Evolutionary conservation across 2,888 invertebrate species (phyloP), one percentile per base, ranked within the genome.

Genomic region (Dicranocentrus wangi): DNA sequence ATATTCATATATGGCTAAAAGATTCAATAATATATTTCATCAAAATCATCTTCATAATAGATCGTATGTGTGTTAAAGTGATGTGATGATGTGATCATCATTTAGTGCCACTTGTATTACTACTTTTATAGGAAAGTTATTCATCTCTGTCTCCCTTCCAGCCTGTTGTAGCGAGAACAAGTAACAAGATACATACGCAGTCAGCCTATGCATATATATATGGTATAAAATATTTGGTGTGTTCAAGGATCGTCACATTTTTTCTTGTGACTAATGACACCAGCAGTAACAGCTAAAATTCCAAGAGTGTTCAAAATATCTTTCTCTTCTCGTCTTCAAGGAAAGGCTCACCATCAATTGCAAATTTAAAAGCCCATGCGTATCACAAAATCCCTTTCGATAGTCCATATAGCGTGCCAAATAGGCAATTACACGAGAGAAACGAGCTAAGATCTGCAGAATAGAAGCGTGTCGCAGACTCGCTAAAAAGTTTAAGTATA

Each of bases 181-280:
- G n/a, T 25, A 65, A 65, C n/a, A 21, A 42, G 65, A 65, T 42
- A 61, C 19, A 17, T 61, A 60, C 21, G 19, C 10, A 17, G 19
- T 53, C 8, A 7, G 47, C 3, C n/a, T 47, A 47, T 13, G 47
- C 17, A 17, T 47, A 5, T 17, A 3, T 3, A 55, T 10, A 8
- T 21, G 61, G 10, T 61, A 21, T 17, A 61, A 61, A 28, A 15
- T 23, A 32, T 68, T 68, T 51, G 47, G 51, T 68, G 51, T 51
- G 51, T 27, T 51, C 68, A 68, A 27, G 68, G 51, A 27, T 68
- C 68, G 68, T 51, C 66, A 47, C 66, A 66, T 66, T 47, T 47
- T 66, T 47, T 21, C 47, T 25, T 68, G 2, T 25, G 19, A n/a
- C 25, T n/a, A n/a, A 51, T 68, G 68, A 51, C 68, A 51, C 51